Conservation (phyloP, 2,113 vertebrate genomes). For the Thalassarche chlororhynchos region DNA sequence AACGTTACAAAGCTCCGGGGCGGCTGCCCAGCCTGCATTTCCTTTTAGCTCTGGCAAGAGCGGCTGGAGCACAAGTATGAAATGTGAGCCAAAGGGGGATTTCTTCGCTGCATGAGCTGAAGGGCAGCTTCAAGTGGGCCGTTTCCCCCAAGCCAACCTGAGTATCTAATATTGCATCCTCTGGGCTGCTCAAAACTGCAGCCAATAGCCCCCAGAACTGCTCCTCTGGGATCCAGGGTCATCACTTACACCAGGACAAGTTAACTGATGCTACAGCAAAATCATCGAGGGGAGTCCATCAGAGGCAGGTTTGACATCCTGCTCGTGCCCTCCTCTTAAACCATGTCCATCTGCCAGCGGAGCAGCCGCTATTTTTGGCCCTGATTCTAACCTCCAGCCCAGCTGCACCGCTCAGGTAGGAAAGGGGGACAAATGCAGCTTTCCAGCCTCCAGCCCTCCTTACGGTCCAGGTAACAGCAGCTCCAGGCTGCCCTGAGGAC, state of each 20-base stretch:
- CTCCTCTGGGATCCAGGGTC: neutral
- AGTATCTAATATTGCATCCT: neutral
- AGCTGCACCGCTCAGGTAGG: neutral
- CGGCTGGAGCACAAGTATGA: neutral
- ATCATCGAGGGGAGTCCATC: neutral
- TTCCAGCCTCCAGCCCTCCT: neutral
- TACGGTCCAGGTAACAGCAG: neutral
- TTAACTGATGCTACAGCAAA: neutral
- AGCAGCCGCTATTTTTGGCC: neutral
- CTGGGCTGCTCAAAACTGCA: neutral
- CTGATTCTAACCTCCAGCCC: neutral
- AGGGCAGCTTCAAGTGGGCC: too few relatives aligned
- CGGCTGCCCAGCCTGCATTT: neutral
- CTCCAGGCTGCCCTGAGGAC: neutral
- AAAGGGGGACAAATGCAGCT: neutral
- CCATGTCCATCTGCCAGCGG: accelerated
- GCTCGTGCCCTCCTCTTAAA: neutral
- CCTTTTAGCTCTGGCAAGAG: neutral
- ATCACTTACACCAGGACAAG: too few relatives aligned
- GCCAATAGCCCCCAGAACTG: neutral
- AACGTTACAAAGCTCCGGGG: neutral
- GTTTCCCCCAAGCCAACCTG: accelerated
- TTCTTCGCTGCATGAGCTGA: neutral
- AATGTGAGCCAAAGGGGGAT: too few relatives aligned
- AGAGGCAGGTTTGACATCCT: neutral